Conservation (phyloP, 2,113 vertebrate genomes). For the Toxostoma redivivum region DNA sequence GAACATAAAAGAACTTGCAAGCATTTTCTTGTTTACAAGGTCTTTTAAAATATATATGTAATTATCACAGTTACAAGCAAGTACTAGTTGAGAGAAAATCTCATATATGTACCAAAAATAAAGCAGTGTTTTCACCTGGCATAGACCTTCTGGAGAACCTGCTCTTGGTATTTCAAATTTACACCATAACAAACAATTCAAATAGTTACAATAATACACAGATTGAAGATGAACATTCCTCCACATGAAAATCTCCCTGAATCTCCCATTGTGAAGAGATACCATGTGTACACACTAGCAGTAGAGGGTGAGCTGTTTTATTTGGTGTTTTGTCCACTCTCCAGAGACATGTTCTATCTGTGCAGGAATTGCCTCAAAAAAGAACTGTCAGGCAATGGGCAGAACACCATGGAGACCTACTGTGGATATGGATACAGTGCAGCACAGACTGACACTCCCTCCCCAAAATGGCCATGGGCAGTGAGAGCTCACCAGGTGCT, state of each 20-base stretch:
- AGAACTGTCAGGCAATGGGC: not conserved
- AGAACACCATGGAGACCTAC: not conserved
- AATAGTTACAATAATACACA: not conserved
- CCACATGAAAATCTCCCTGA: not conserved
- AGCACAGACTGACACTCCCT: no score
- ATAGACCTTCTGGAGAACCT: not conserved
- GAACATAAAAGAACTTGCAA: not conserved
- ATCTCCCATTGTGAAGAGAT: not conserved
- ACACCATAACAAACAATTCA: not conserved
- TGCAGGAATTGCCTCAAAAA: not conserved
- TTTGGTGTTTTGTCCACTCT: not conserved
- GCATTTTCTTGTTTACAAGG: not conserved
- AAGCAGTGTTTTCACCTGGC: not conserved
- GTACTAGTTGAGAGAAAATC: not conserved
- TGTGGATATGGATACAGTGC: not conserved
- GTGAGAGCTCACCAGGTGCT: rapidly evolving
- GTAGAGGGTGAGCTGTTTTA: not conserved
- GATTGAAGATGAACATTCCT: not conserved
- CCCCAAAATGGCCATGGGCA: no score
- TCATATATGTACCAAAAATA: not conserved
- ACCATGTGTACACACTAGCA: not conserved
- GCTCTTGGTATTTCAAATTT: not conserved
- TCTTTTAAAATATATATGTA: not conserved
- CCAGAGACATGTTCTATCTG: not conserved
- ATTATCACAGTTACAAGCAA: not conserved